These are phyloP conservation scores for Prunella strophiata DNA, from an alignment of 2,797 vertebrate species.

Conservation along the genomic window DNA sequence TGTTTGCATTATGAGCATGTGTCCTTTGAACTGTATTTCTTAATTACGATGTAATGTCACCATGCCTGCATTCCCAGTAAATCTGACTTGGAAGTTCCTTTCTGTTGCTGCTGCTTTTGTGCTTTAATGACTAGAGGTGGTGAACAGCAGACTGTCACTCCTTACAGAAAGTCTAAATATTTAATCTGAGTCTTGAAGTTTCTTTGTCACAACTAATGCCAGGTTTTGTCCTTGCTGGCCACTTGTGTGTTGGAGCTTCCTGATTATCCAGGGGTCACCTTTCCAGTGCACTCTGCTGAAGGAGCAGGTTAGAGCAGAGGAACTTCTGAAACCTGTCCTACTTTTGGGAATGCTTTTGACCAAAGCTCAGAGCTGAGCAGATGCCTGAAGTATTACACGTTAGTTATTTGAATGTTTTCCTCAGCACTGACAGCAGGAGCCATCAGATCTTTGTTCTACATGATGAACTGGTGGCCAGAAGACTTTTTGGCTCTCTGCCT, in stretches of 20 bases:
- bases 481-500: neutral
- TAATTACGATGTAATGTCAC: slow-evolving; percentile 28
- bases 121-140: neutral
- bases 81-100: slow-evolving; percentile 5
- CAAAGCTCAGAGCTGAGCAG: neutral
- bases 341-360: neutral
- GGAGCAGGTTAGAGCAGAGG: neutral
- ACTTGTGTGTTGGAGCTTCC: neutral
- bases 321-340: neutral
- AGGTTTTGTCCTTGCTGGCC: neutral
- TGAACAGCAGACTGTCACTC: neutral
- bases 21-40: slow-evolving; percentile 46
- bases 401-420: neutral
- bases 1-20: neutral
- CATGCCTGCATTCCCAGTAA: neutral
- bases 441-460: neutral
- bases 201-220: neutral
- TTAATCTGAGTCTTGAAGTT: neutral
- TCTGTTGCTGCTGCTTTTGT: neutral
- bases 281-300: neutral
- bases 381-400: neutral
- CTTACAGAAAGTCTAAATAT: neutral
- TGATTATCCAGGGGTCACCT: neutral
- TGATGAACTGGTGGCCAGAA: neutral
- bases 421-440: neutral